These are phyloP conservation scores for Parascotia fuliginaria DNA, from an alignment of 2,888 invertebrate genomes.

Conservation along the genomic window DNA sequence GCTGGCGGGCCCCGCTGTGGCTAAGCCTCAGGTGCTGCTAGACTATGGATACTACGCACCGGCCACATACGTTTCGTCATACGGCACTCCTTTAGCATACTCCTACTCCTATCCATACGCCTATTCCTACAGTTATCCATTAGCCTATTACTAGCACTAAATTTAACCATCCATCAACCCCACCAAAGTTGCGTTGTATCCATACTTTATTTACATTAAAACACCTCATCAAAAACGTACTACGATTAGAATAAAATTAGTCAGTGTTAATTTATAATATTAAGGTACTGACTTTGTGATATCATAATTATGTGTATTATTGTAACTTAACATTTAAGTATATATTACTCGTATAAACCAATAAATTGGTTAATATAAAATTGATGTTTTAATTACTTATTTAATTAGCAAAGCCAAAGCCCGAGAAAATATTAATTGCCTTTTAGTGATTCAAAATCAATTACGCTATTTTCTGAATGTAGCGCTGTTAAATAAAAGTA, in stretches of 20 bases:
- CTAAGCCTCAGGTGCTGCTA: conserved; percentile 75
- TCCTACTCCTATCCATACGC: conserved; percentile 76
- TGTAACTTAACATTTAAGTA: conserved; percentile 7
- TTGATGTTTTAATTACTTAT: not conserved
- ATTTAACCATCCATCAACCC: not conserved
- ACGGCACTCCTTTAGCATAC: conserved; percentile 68
- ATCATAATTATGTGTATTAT: conserved; percentile 1
- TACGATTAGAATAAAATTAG: conserved; percentile 3
- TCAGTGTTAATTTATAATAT: conserved; percentile 20
- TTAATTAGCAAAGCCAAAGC: not conserved
- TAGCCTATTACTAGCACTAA: conserved; percentile 59
- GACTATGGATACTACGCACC: conserved; percentile 73
- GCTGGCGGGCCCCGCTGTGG: conserved; percentile 58
- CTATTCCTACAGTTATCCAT: conserved; percentile 67
- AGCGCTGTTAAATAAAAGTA: not conserved
- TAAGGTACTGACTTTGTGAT: conserved; percentile 21
- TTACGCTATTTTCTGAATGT: not conserved
- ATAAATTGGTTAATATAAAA: conserved; percentile 13
- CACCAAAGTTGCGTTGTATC: conserved; percentile 13
- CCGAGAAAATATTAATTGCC: not conserved
- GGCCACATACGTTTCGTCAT: conserved; percentile 65
- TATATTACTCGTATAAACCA: conserved; percentile 10
- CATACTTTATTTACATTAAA: not conserved
- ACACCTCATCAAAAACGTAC: not conserved
- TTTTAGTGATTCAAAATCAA: not conserved